Evolutionary conservation across 2,888 invertebrate genomes (phyloP), one percentile per base, ranked within the genome.

Genomic region (Dione juno): DNA sequence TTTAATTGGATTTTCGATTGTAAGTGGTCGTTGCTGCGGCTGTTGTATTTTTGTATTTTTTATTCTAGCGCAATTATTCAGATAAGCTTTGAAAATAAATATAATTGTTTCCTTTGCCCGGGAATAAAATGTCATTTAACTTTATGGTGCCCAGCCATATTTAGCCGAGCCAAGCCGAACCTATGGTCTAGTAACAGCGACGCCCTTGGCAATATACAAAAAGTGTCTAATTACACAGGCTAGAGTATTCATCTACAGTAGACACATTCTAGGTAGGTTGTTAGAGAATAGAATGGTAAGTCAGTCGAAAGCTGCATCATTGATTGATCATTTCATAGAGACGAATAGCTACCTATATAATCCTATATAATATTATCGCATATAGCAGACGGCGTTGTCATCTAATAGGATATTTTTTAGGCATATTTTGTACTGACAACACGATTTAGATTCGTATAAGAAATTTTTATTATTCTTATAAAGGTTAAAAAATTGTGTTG

Each of bases 1-100:
- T 64, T 64, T 64, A 64, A 64, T 64, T 64, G 64, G 64, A 64
- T 64, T 48, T 64, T 63, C 48, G 11, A 21, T 37, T 64, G 35
- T 64, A 37, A 64, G 64, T 64, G 50, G 64, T 37, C 16, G 19
- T 37, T 50, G 37, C 48, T 35, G 28, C 9, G 5, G 48, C 21
- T 35, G 45, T 10, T 43, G 13, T 16, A 6, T 59, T 43, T 21
- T 48, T 9, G 14, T 59, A 16, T 11, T 59, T 21, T 16, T 59
- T 45, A 61, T 64, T 61, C 50, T 37, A 16, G 16, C n/a, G 3
- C 41, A 59, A 41, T 41, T 14, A 59, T 43, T 21, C 7, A 21
- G 16, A 19, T 37, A 16, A 50, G 37, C 2, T 11, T 63, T n/a
- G 35, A 35, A 35, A 48, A 16, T 48, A 48, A 16, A 3, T n/a